Conservation (phyloP, 2,113 vertebrate species). For the Calonectris borealis region DNA sequence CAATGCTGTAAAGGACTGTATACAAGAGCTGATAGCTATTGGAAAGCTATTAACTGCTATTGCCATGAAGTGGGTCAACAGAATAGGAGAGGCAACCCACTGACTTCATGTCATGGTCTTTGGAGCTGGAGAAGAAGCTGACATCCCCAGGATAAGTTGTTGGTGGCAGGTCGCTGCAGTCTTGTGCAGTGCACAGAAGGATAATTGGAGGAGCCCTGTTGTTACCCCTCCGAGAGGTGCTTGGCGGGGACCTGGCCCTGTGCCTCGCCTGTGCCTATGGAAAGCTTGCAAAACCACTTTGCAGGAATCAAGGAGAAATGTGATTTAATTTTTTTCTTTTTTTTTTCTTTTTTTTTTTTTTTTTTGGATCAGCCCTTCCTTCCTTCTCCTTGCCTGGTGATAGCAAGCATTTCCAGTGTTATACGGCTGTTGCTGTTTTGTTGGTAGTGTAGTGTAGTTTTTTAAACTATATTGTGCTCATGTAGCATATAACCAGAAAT, state of each 20-base stretch:
- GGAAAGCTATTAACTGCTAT: background rate
- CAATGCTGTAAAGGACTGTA: background rate
- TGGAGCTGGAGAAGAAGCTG: background rate
- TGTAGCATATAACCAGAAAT: background rate
- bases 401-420: background rate
- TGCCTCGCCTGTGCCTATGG: background rate
- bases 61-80: background rate
- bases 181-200: background rate
- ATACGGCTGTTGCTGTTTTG: background rate
- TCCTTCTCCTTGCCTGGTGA: background rate
- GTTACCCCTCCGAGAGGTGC: background rate
- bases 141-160: background rate
- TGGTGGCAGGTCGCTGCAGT: background rate
- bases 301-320: background rate
- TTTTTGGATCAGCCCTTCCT: background rate
- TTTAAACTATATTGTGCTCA: background rate
- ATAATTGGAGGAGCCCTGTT: background rate
- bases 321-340: background rate
- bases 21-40: background rate
- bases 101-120: background rate
- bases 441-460: background rate
- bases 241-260: accelerated
- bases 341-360: background rate
- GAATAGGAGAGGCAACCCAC: background rate
- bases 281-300: background rate